Base-by-base conservation (phyloP, 2,888 invertebrate genomes). In the Zaprionus bogoriensis region DNA sequence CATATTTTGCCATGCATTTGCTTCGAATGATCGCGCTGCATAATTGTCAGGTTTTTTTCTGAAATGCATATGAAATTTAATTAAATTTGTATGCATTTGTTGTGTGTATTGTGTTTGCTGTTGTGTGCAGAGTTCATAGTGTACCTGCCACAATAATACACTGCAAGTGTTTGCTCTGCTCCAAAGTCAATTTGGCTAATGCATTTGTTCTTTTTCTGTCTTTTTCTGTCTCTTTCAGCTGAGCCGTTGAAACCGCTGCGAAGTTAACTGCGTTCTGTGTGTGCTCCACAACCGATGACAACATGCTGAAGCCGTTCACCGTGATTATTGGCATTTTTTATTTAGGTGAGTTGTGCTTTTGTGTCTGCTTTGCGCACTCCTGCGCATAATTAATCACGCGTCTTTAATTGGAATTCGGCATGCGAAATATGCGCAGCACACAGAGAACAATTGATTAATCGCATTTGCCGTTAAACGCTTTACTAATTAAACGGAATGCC, bases 271-370 rank as follows among this genome's bases (percentile, higher is more conserved):
- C 19, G 41, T 57, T 71, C 54, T 55, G 10, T n/a, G 63, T 63
- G 70, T 73, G 77, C 62, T 28, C 57, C 59, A 68, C 65, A 85
- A 79, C 75, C 64, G 76, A 76, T 74, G 85, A 76, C 88, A 88
- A 85, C 76, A 88, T 88, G 88, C 77, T 78, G 74, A 86, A 76
- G 55, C 85, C 74, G 62, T 66, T 88, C 54, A 67, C 85, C 67
- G 66, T 88, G 68, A 88, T 88, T 77, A 78, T 88, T 66, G 89
- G 81, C 47, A 67, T 88, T 83, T 86, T 88, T 75, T 78, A 88
- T 83, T 88, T 88, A 73, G 88, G 88, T 88, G 53, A 88, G 88
- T 88, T 44, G 42, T 47, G 10, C 28, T 44, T 44, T 10, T 25
- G 14, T 27, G 9, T 54, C 22, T 42, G 39, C 46, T 25, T 67